A percentile compares a stretch with the other conserved stretches of the same genome.
Conservation (phyloP, 1,140 invertebrate species). For the Drosophila subobscura region DNA sequence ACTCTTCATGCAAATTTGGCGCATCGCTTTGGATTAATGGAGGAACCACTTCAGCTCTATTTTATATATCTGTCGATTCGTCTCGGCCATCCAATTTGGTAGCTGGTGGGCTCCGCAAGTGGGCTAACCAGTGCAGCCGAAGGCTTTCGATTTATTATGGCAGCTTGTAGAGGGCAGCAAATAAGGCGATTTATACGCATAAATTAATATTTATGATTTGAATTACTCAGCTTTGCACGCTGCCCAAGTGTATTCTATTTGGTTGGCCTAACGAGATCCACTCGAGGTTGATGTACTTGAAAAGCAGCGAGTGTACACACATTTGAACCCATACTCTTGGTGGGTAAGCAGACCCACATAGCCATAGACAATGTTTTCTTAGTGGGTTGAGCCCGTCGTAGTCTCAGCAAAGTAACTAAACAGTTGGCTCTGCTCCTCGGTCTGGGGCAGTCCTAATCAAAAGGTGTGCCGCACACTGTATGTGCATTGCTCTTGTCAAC, state of each 20-base stretch:
- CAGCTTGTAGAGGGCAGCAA: conserved; percentile 29
- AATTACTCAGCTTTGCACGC: conserved; percentile 39
- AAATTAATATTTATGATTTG: conserved; percentile 54
- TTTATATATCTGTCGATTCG: conserved; percentile 43
- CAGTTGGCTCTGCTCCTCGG: conserved; percentile 25
- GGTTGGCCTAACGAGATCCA: conserved; percentile 54
- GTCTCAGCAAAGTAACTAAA: conserved; percentile 18
- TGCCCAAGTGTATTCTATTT: conserved; percentile 54
- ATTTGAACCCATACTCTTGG: conserved; percentile 16
- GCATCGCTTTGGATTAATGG: conserved; percentile 40
- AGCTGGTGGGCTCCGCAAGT: conserved; percentile 38
- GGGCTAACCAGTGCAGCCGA: conserved; percentile 71
- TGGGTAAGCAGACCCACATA: conserved; percentile 49
- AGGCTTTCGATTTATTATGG: conserved; percentile 48
- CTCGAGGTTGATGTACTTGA: conserved; percentile 63
- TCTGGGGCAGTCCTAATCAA: conserved; percentile 17
- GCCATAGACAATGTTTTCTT: conserved; percentile 43
- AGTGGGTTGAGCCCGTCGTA: conserved; percentile 36
- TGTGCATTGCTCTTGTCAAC: conserved; percentile 35
- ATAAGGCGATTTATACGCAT: conserved; percentile 59
- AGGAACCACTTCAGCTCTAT: conserved; percentile 52
- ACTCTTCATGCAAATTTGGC: conserved; percentile 50
- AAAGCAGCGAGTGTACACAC: conserved; percentile 24
- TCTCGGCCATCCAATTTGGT: conserved; percentile 39
- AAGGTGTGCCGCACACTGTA: conserved; percentile 41